Evolutionary conservation across 2,797 vertebrate species (phyloP).

Genomic region (Clamator glandarius): DNA sequence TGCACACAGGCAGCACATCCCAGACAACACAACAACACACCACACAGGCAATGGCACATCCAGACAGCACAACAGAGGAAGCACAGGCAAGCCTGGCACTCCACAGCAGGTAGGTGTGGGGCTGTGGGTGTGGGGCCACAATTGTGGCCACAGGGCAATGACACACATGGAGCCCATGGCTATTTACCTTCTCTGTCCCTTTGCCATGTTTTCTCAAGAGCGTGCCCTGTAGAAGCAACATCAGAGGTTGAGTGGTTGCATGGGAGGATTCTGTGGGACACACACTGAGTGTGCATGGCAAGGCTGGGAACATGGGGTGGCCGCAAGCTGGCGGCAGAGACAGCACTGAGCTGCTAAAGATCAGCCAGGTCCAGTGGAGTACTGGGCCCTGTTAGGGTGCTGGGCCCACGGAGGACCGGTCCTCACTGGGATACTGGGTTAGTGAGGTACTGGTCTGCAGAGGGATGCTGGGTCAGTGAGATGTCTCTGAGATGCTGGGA

Average conservation of each 20-base stretch:
- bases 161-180: conserved; percentile 76
- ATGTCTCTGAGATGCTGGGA: too few relatives aligned
- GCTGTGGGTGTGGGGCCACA: neutral
- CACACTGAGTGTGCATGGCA: neutral
- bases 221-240: conserved; percentile 84
- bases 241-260: conserved; percentile 74
- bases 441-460: neutral
- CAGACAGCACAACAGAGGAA: conserved; percentile 76
- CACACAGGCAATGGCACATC: conserved; percentile 79
- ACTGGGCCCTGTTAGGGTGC: neutral
- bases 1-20: neutral
- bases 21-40: conserved; percentile 69
- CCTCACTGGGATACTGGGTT: neutral
- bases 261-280: neutral
- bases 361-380: neutral
- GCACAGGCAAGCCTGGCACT: conserved; percentile 23
- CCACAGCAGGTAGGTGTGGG: neutral
- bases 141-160: neutral
- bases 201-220: conserved; percentile 88
- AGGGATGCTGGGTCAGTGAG: neutral
- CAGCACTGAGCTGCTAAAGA: neutral
- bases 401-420: neutral
- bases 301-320: neutral
- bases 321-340: neutral
- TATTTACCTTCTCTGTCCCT: conserved; percentile 85